Conservation (phyloP, 2,888 invertebrate species). For the Coelinius sp. region DNA sequence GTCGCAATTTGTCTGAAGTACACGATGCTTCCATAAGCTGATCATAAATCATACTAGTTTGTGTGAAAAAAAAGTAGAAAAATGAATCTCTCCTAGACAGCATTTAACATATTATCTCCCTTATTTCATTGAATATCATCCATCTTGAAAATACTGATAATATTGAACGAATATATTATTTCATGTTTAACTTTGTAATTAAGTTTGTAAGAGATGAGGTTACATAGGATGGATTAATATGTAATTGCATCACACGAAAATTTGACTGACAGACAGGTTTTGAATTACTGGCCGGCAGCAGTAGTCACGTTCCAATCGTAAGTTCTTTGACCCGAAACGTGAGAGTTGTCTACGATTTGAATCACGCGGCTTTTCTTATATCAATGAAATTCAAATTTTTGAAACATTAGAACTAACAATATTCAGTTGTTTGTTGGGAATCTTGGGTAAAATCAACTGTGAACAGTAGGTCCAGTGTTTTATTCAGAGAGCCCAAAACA, state of each 20-base stretch:
- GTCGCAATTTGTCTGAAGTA: constrained; percentile 41
- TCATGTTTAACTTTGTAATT: neutral
- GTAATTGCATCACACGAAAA: neutral
- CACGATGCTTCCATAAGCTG: constrained; percentile 42
- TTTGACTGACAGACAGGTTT: neutral
- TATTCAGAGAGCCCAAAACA: neutral
- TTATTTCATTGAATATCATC: neutral
- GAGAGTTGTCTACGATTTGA: neutral
- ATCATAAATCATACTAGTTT: constrained; percentile 45
- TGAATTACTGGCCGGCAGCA: neutral
- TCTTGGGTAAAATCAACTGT: neutral
- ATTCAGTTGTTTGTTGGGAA: neutral
- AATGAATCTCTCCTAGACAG: constrained; percentile 22
- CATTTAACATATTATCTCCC: constrained; percentile 4
- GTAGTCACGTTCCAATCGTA: neutral
- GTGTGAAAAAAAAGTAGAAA: constrained; percentile 32
- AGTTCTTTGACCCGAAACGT: constrained; percentile 1
- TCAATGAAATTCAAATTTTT: constrained; percentile 6
- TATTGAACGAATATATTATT: neutral
- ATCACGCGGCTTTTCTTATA: neutral
- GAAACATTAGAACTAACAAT: neutral
- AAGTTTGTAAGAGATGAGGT: neutral
- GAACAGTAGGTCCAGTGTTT: neutral
- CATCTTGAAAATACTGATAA: neutral
- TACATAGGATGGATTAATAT: neutral